Percentiles rank a stretch among this genome's conserved stretches.
phyloP scores from a whole-genome alignment of 2,888 invertebrate species.

The Andrena marginata region DNA sequence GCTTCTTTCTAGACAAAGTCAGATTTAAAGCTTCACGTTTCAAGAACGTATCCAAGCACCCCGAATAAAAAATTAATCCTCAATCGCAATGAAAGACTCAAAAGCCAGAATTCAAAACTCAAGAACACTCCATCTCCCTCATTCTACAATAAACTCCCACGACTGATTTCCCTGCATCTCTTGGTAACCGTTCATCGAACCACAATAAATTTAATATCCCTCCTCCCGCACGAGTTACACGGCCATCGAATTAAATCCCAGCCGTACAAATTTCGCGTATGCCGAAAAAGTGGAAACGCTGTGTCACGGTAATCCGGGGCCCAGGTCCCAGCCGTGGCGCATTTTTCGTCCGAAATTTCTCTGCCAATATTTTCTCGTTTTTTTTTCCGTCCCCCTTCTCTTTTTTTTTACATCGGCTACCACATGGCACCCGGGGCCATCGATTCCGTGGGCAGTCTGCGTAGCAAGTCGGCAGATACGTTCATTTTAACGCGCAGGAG shows the following conservation, averaged over 20 bases:
- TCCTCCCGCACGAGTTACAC: not conserved
- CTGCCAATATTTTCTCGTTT: conserved; percentile 25
- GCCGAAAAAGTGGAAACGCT: not conserved
- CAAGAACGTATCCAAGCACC: too few relatives aligned
- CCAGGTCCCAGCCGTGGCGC: not conserved
- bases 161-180: too few relatives aligned
- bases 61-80: not conserved
- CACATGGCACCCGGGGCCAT: conserved; percentile 39
- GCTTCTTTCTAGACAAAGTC: too few relatives aligned
- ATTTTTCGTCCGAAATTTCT: conserved; percentile 25
- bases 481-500: conserved; percentile 60
- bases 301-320: conserved; percentile 5
- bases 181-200: too few relatives aligned
- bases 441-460: conserved; percentile 57
- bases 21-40: too few relatives aligned
- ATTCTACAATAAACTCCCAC: too few relatives aligned
- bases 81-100: not conserved
- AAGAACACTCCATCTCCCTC: too few relatives aligned
- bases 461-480: conserved; percentile 65
- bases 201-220: too few relatives aligned
- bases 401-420: conserved; percentile 27
- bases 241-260: conserved; percentile 4
- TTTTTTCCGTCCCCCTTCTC: not conserved
- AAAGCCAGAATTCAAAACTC: not conserved
- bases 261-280: not conserved